Evolutionary conservation across 2,797 vertebrate genomes (phyloP), one percentile per base, ranked within the genome.

Genomic region (Tragopan temminckii): DNA sequence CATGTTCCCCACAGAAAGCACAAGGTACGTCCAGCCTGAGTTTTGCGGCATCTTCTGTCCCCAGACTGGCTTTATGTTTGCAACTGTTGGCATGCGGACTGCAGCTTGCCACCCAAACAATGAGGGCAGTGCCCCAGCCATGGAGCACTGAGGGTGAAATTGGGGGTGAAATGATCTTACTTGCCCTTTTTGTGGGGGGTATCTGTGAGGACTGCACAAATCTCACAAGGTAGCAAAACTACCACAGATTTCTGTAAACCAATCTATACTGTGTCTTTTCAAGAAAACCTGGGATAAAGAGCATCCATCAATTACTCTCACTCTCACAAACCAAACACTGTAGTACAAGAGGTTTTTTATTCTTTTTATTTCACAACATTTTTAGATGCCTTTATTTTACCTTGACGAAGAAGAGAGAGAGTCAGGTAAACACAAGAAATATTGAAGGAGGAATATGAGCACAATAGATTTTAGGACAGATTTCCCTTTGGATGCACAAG

Each of bases 401-500:
- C 21, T 55, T 2, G 2, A 10, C 13, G 25, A 33, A 71, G 67
- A 78, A 81, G 9, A 61, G 10, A 45, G 3, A 5, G 45, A 80
- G 7, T 80, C 62, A 85, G 76, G 69, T 36, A 92, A 76, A 46
- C 27, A 53, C 0, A 0, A 89, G 50, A 80, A 95, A 85, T 79
- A 57, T 69, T 24, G 27, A 88, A 90, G 79, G 66, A 85, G 82
- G 67, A 79, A 63, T 25, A 66, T 7, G 25, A 83, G 46, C 52
- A 89, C 66, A 93, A 90, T 83, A 88, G 86, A 48, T 80, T 92
- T 83, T 67, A 94, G 85, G 89, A 79, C 88, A 96, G 89, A 78
- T 95, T 93, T 80, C 79, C 92, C 80, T 95, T 91, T 93, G 90
- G 89, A 95, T 92, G 80, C 87, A 62, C 52, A 88, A 79, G 69